Base-by-base conservation (phyloP, 2,888 invertebrate species). In the Andrena dorsata region DNA sequence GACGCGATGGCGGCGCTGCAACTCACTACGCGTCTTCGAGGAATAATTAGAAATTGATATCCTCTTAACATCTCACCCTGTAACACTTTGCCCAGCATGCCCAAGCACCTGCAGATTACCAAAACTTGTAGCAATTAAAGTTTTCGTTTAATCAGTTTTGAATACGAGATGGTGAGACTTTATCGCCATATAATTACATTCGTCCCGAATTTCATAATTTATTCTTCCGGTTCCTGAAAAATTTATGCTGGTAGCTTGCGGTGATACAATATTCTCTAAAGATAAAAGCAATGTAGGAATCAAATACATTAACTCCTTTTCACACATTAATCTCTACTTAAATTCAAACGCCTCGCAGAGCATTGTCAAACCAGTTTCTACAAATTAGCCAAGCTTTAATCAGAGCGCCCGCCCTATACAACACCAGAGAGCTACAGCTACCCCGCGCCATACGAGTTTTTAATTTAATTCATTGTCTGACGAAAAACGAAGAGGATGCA, bases 11-110 rank as follows among this genome's bases (percentile, higher is more conserved):
- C 58, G 66, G 30, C 74, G 64, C 66, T 20, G 70, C 72, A 32
- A 78, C 58, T 32, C 71, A 69, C 47, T 65, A 78, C 74, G 79
- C 76, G 82, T 64, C 76, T 84, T 84, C 60, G 41, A 75, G 60
- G 74, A 83, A 82, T 78, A 78, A 87, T 87, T 87, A 83, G 77
- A 80, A 76, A 88, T 75, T 79, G 85, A 83, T 82, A 85, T 82
- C 66, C 69, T 64, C 68, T 30, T 79, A 63, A 71, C 80, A 60
- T 35, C 56, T 80, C 76, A 79, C 83, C 83, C 79, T 79, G 86
- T 80, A 83, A 88, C 77, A 88, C 77, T 88, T 88, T 77, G 71
- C 71, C 66, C 80, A 64, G 77, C n/a, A 80, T 63, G 76, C 73
- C 77, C 75, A 61, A 76, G 60, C 61, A 20, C 41, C 41, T 41